Evolutionary conservation across 2,113 vertebrate species (phyloP).

Genomic region (Nothoprocta pentlandii): DNA sequence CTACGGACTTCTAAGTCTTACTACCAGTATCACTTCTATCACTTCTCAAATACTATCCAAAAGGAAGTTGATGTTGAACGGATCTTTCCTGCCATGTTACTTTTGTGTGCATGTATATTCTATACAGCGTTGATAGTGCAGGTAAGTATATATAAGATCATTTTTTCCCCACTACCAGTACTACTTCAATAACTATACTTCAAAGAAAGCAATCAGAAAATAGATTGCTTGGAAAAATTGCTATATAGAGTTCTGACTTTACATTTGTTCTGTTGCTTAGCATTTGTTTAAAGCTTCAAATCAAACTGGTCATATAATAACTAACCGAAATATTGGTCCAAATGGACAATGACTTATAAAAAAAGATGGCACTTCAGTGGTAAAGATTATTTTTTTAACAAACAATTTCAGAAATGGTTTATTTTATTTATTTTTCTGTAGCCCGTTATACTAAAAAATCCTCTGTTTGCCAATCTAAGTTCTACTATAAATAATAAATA

Average conservation of each 20-base stretch:
- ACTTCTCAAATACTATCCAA: background rate
- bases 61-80: background rate
- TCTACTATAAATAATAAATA: slow-evolving; percentile 26
- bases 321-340: background rate
- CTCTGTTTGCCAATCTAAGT: slow-evolving; percentile 27
- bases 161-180: background rate
- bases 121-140: background rate
- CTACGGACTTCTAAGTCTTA: background rate
- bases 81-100: background rate
- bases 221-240: background rate
- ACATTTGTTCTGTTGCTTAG: background rate
- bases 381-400: slow-evolving; percentile 21
- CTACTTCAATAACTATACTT: background rate
- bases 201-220: background rate
- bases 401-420: slow-evolving; percentile 19
- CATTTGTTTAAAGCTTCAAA: background rate
- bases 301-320: background rate
- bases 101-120: background rate
- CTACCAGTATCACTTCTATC: background rate
- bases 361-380: background rate
- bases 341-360: background rate
- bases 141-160: background rate
- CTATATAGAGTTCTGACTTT: background rate
- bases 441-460: slow-evolving; percentile 47
- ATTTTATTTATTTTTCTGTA: slow-evolving; percentile 51